A percentile compares a stretch with the other conserved stretches of the same genome.
Conservation (phyloP, 2,888 invertebrate species). For the Phengaris alcon region DNA sequence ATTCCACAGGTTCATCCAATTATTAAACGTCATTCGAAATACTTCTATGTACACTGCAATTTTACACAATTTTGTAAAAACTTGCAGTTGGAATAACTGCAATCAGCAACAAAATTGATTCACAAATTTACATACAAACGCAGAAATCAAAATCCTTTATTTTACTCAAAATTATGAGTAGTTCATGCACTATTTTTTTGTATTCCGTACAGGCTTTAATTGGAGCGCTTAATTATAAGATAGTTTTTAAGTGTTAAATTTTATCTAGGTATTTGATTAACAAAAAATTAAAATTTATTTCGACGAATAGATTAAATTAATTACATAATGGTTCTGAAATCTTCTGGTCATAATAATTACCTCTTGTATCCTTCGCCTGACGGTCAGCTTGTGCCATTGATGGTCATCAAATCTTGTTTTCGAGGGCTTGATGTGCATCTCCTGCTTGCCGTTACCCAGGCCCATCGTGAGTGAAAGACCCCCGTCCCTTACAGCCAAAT, state of each 20-base stretch:
- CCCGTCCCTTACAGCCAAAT: constrained; percentile 92
- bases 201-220: background rate
- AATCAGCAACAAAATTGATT: background rate
- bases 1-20: background rate
- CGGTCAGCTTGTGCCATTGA: constrained; percentile 96
- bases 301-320: too few species aligned
- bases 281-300: too few species aligned
- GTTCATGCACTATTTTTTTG: background rate
- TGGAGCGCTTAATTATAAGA: background rate
- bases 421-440: constrained; percentile 92
- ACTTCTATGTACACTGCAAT: background rate
- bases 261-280: too few species aligned
- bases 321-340: too few species aligned
- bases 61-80: background rate
- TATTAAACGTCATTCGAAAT: background rate
- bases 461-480: constrained; percentile 93
- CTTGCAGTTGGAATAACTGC: background rate
- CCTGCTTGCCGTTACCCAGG: constrained; percentile 92
- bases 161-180: background rate
- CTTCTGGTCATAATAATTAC: constrained; percentile 61
- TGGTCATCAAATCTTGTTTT: constrained; percentile 96
- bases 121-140: background rate
- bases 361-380: constrained; percentile 94
- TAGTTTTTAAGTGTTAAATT: too few species aligned
- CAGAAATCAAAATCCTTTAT: background rate